Base-by-base conservation (phyloP, 2,888 invertebrate genomes). In the Cheilosia variabilis region DNA sequence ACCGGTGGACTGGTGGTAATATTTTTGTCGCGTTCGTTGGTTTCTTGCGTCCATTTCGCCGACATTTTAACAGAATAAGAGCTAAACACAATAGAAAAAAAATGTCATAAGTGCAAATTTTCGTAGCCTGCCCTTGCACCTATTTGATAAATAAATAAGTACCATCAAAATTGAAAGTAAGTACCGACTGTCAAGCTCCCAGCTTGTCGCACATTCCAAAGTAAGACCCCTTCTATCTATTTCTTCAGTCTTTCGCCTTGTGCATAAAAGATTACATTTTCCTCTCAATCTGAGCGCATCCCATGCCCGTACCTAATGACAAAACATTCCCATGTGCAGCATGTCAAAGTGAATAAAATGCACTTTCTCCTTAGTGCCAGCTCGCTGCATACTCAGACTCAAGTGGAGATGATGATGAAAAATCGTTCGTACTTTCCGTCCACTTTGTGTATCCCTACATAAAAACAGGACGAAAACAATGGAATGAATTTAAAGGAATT, bases 291-390 rank as follows among this genome's bases (percentile, higher is more conserved):
- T 82, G 71, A 71, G 76, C 58, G 45, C 10, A 76, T 65, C 53
- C 52, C 76, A 65, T 53, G 71, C 71, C 6, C 27, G 27, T 13
- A 37, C 34, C 34, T 37, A 37, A 66, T 65, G 76, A 82, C 71
- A 60, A 65, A 65, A 65, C 58, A 77, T 71, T 37, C 43, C 65
- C 66, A 24, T 63, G 50, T 63, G 52, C 52, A 45, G 65, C 43
- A 60, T 77, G 65, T 76, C 76, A 82, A 82, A 82, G 71, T 76
- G 71, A 82, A 82, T 71, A 77, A 69, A 82, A 76, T 60, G 53
- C 71, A 82, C 41, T 65, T 55, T 52, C 65, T 58, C 17, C n/a
- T 22, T 47, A 22, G 45, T 45, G 34, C 19, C 50, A 19, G 4
- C 19, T 37, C 73, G 37, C 13, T 15, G n/a, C 19, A 34, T 43